Conservation (phyloP, 2,113 vertebrate genomes). For the Eonycteris spelaea region DNA sequence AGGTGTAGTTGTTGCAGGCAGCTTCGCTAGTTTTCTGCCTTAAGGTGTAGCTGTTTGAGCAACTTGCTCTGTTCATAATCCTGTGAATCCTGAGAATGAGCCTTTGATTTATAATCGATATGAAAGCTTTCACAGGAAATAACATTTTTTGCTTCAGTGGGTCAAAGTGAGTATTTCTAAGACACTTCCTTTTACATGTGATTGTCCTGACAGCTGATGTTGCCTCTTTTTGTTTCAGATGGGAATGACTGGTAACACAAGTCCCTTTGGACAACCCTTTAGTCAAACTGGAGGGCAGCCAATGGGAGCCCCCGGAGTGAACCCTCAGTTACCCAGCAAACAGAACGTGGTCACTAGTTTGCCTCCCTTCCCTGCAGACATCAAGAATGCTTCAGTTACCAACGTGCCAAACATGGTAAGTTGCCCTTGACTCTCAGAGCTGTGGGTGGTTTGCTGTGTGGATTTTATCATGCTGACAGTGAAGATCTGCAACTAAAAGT, state of each 20-base stretch:
- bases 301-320: slow-evolving; percentile 91
- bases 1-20: background rate
- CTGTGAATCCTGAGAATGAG: background rate
- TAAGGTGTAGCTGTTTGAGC: background rate
- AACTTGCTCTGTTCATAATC: background rate
- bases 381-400: slow-evolving; percentile 92
- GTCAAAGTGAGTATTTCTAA: background rate
- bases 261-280: slow-evolving; percentile 93
- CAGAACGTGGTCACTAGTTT: slow-evolving; percentile 92
- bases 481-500: background rate
- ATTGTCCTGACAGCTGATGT: background rate
- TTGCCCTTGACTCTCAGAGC: background rate
- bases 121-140: background rate
- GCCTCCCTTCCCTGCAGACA: slow-evolving; percentile 90
- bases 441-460: background rate
- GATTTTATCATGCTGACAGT: background rate
- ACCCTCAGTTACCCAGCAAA: slow-evolving; percentile 92
- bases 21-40: background rate
- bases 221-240: slow-evolving; percentile 85
- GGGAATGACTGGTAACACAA: slow-evolving; percentile 91
- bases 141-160: background rate
- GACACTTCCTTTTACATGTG: background rate
- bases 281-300: slow-evolving; percentile 92
- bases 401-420: slow-evolving; percentile 97
- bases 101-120: background rate